Conservation (phyloP, 37 sponge, comb jelly and placozoan genomes). For the Petrosia ficiformis region DNA sequence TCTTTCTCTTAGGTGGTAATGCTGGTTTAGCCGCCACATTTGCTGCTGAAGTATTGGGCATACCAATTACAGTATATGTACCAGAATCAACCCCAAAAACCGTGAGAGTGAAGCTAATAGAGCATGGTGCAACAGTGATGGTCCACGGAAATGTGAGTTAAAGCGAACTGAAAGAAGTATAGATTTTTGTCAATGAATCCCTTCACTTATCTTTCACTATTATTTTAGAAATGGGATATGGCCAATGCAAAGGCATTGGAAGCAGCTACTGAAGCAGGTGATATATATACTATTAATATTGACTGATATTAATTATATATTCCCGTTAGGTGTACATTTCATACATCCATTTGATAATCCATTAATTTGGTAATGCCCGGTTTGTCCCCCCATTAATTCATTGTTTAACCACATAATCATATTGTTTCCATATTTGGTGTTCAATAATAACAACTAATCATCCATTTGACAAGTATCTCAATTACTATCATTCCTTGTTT, state of each 20-base stretch:
- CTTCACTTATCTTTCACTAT: too few relatives aligned
- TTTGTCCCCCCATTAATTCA: too few relatives aligned
- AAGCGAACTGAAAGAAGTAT: too few relatives aligned
- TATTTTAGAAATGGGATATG: conserved; percentile 67
- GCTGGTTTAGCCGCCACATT: conserved; percentile 92
- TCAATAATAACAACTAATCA: too few relatives aligned
- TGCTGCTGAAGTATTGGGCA: conserved; percentile 66
- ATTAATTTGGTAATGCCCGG: conserved; percentile 83
- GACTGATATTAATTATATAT: too few relatives aligned
- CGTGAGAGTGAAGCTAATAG: conserved; percentile 36
- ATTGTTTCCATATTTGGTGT: too few relatives aligned
- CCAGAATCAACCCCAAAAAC: conserved; percentile 74
- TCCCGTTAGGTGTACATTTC: neutral
- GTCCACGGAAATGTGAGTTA: conserved; percentile 54
- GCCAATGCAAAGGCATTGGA: conserved; percentile 57
- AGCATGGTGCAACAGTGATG: conserved; percentile 46
- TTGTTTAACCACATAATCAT: too few relatives aligned
- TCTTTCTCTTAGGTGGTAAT: conserved; percentile 96
- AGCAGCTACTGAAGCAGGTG: conserved; percentile 48
- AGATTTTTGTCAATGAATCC: too few relatives aligned
- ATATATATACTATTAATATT: neutral
- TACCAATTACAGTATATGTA: conserved; percentile 78
- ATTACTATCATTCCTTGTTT: too few relatives aligned
- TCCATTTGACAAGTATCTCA: too few relatives aligned
- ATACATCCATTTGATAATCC: conserved; percentile 89